Evolutionary conservation across 2,113 vertebrate species (phyloP), one percentile per base, ranked within the genome.

Genomic region (Heterotilapia buettikoferi): DNA sequence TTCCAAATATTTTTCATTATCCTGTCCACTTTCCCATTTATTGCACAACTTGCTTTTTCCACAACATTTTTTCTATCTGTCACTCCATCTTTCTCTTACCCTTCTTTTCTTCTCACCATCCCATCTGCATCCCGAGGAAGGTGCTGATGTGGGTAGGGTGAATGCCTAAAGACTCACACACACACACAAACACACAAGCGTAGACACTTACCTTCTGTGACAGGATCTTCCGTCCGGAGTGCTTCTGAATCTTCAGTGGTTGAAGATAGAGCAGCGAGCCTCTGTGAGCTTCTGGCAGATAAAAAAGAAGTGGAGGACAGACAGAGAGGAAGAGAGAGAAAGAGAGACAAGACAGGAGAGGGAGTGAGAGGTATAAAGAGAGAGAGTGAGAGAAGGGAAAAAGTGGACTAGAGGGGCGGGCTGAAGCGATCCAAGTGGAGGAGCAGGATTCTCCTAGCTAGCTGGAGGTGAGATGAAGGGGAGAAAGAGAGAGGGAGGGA

Each of bases 381-480:
- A 86, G 83, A 88, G 84, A 87, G 54, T 84, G 88, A 88, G 83
- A 84, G 66, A 87, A 80, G 85, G 29, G 89, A 88, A 86, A 93
- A 92, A 94, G 94, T 94, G 90, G 82, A 93, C 66, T 33, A 83
- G 85, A 92, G 78, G 53, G 90, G 83, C 76, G 12, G 90, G 84
- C 84, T 90, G 83, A 80, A 80, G 89, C 16, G 88, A 88, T 90
- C 84, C 86, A 89, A 89, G 88, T 90, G 53, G 88, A 89, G 76
- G 66, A 91, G 86, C 89, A 92, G 90, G 84, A 87, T 85, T 87
- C 93, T 89, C 88, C 10, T 33, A 88, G 91, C 89, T 90, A 82
- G 94, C 94, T 95, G 93, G 93, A 95, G 95, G 94, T 94, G 94
- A 95, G 95, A 94, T 94, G 95, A 96, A 96, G 95, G 95, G 89